Base-by-base conservation (phyloP, 2,797 vertebrate genomes). In the Astyanax mexicanus region DNA sequence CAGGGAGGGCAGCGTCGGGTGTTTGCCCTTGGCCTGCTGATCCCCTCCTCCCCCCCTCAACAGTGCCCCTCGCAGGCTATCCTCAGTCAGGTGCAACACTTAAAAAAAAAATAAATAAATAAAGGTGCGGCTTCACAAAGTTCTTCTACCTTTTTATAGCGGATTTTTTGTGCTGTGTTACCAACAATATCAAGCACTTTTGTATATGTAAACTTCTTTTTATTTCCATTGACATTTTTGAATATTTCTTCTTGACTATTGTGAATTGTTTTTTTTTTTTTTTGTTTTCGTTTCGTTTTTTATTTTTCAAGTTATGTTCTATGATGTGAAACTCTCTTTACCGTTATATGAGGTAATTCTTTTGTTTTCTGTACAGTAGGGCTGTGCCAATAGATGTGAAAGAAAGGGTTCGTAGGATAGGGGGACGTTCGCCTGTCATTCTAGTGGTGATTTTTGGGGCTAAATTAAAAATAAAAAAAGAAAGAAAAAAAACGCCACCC, bases 141-240 rank as follows among this genome's bases (percentile, higher is more conserved):
- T 91, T 93, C 90, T 91, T 93, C 92, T 92, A 93, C 92, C 89
- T 93, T 93, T 94, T 93, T 92, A 93, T 93, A 92, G 90, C 89
- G 86, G 91, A 89, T 83, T 76, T 55, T 92, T 92, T 92, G 90
- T 92, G 91, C 90, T 92, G 89, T 91, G 92, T 90, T 93, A 92
- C 91, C 90, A 92, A 93, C 92, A 90, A 91, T 92, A 91, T 91
- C 88, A 89, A 91, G 93, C 92, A 93, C 91, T 93, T 93, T 94
- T 94, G 68, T 84, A 90, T 93, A 92, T 88, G 89, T 93, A 92
- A 84, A 87, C 86, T 91, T 92, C 73, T 79, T 87, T 84, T 85
- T 83, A 64, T 84, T 89, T 87, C 81, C 75, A 85, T 78, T 88
- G 72, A 73, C 89, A 80, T 87, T 85, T 88, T 81, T 79, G 49